phyloP scores from a whole-genome alignment of 2,888 invertebrate species.

The Luperina testacea region DNA sequence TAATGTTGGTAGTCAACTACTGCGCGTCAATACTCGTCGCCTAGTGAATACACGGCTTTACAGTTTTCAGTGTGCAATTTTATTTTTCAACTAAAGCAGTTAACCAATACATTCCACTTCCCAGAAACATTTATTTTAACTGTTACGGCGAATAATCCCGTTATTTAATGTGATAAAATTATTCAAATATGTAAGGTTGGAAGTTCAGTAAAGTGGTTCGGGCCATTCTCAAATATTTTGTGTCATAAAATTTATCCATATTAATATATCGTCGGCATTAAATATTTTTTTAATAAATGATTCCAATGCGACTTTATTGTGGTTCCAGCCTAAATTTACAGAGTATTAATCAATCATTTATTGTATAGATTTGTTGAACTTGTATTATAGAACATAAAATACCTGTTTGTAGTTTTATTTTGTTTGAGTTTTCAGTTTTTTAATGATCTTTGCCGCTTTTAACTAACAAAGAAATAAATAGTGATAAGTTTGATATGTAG shows the following conservation, averaged over 20 bases:
- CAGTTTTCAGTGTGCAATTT: slow-evolving; percentile 82
- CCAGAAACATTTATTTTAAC: slow-evolving; percentile 58
- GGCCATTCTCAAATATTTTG: slow-evolving; percentile 40
- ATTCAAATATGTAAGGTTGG: slow-evolving; percentile 63
- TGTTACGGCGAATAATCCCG: slow-evolving; percentile 56
- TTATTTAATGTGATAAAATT: slow-evolving; percentile 61
- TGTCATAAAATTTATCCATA: slow-evolving; percentile 27
- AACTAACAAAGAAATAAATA: slow-evolving; percentile 59
- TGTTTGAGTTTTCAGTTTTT: slow-evolving; percentile 47
- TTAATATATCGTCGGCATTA: slow-evolving; percentile 21
- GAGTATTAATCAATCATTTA: slow-evolving; percentile 78
- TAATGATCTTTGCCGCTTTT: slow-evolving; percentile 55
- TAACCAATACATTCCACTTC: slow-evolving; percentile 77
- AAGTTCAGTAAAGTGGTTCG: slow-evolving; percentile 49
- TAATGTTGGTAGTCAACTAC: background rate
- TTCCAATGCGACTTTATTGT: slow-evolving; percentile 62
- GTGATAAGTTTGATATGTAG: background rate
- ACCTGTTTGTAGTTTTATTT: slow-evolving; percentile 68
- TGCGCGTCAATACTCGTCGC: slow-evolving; percentile 13
- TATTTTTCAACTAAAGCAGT: slow-evolving; percentile 59
- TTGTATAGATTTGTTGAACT: slow-evolving; percentile 83
- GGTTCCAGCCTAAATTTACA: slow-evolving; percentile 72
- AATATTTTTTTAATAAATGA: slow-evolving; percentile 15
- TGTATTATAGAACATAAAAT: slow-evolving; percentile 82
- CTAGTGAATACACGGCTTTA: slow-evolving; percentile 22